Evolutionary conservation across 2,797 vertebrate species (phyloP), one percentile per base, ranked within the genome.

Genomic region (Anas georgica): DNA sequence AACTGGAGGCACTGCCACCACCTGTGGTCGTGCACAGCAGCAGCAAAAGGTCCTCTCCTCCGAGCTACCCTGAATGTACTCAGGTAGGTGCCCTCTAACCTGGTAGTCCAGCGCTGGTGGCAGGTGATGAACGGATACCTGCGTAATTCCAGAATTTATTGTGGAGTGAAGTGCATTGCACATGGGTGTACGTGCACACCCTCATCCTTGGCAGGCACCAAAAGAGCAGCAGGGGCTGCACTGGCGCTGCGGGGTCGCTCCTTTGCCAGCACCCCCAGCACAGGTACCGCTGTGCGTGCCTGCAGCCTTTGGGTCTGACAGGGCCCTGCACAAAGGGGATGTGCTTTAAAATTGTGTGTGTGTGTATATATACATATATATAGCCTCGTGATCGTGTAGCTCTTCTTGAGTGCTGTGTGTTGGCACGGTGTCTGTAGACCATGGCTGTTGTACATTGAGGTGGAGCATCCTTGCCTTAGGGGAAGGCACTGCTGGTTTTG

Each of bases 381-480:
- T 10, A 1, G 12, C 15, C 28, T 68, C 6, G 21, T 13, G 58
- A 11, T 70, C 25, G 17, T 0, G 0, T 28, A 23, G 52, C 50
- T 45, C 23, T 46, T 67, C 55, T 9, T 21, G 35, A 37, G 28
- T 43, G 35, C 41, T 3, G 1, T 55, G 45, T 77, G 17, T 67
- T 79, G 68, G 79, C n/a, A 55, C 14, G 0, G 0, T 11, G 22
- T 58, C 23, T 7, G 0, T 43, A 18, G 29, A 29, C 16, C 33
- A 8, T 17, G 48, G 60, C 48, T 26, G 69, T 9, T 17, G 29
- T 4, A 7, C 18, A 5, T 9, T 0, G 2, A 60, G 26, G 67
- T 48, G 64, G 64, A 46, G 37, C 25, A 21, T 59, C 48, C 12
- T 10, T 39, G 39, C 39, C 39, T 14, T 10, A 13, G 0, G 1